A percentile compares a stretch with the other conserved stretches of the same genome.
These are phyloP conservation scores for Trichonephila clavipes DNA, from an alignment of 1,140 invertebrate genomes.

Conservation along the genomic window DNA sequence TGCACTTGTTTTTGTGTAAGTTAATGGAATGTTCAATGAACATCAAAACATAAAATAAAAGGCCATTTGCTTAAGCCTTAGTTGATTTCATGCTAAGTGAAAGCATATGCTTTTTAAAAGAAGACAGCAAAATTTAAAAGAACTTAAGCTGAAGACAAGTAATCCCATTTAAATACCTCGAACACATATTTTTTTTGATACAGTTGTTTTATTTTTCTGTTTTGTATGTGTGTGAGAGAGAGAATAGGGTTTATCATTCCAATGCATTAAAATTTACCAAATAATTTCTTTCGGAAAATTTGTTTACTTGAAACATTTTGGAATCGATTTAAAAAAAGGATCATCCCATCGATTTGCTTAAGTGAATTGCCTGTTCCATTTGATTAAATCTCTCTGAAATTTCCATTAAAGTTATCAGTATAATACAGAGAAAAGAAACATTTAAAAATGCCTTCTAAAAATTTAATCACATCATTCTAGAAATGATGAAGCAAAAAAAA, in stretches of 20 bases:
- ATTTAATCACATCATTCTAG: not conserved
- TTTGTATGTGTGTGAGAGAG: too few relatives aligned
- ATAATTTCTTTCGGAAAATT: not conserved
- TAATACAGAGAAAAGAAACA: not conserved
- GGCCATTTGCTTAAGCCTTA: not conserved
- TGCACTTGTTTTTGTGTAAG: not conserved
- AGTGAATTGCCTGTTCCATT: slow-evolving; percentile 14
- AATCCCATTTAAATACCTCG: not conserved
- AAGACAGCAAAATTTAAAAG: not conserved
- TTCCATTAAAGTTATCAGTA: slow-evolving; percentile 3
- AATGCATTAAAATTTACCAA: not conserved
- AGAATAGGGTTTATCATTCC: not conserved
- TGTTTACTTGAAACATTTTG: not conserved
- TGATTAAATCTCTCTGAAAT: slow-evolving; percentile 21
- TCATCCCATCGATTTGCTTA: slow-evolving; percentile 6
- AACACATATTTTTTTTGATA: not conserved
- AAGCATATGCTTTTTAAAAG: not conserved
- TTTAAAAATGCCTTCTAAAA: not conserved
- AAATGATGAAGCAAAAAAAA: not conserved
- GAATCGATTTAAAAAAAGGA: not conserved
- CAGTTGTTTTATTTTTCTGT: not conserved
- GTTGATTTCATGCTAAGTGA: not conserved
- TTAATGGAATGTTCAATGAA: not conserved
- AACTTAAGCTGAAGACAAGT: not conserved
- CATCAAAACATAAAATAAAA: not conserved